Conservation (phyloP, 2,113 vertebrate genomes). For the Parus major region DNA sequence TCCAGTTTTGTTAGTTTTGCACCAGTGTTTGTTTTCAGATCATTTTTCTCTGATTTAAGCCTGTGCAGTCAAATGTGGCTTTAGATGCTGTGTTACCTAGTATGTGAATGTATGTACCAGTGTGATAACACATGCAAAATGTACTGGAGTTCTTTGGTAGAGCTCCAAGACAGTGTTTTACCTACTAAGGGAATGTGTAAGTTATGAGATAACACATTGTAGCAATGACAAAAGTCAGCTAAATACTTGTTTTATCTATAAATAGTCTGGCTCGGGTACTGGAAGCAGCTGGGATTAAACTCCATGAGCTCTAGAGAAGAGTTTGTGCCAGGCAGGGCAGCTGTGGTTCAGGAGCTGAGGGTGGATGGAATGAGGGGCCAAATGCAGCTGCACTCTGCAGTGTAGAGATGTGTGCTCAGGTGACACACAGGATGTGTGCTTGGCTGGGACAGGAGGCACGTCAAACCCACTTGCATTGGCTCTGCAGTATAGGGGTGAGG, state of each 20-base stretch:
- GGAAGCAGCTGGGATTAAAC: neutral
- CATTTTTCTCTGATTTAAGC: neutral
- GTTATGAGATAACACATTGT: neutral
- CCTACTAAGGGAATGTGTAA: neutral
- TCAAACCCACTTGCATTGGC: neutral
- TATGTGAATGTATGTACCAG: neutral
- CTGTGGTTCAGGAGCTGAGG: accelerated
- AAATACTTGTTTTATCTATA: neutral
- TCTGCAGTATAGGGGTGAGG: neutral
- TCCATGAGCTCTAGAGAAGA: neutral
- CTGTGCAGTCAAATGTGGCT: neutral
- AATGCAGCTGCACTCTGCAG: neutral
- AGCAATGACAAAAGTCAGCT: neutral
- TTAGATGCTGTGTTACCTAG: neutral
- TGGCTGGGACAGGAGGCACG: neutral
- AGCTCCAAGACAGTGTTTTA: neutral
- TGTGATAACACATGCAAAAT: neutral
- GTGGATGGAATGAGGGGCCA: neutral
- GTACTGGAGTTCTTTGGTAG: neutral
- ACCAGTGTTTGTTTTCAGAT: neutral
- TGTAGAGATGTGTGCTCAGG: accelerated
- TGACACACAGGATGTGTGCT: neutral
- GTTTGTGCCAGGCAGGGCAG: neutral
- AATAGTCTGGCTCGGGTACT: neutral
- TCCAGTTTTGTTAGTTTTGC: neutral